Evolutionary conservation across 2,113 vertebrate species (phyloP).

Genomic region (Xyliphius kryptos): DNA sequence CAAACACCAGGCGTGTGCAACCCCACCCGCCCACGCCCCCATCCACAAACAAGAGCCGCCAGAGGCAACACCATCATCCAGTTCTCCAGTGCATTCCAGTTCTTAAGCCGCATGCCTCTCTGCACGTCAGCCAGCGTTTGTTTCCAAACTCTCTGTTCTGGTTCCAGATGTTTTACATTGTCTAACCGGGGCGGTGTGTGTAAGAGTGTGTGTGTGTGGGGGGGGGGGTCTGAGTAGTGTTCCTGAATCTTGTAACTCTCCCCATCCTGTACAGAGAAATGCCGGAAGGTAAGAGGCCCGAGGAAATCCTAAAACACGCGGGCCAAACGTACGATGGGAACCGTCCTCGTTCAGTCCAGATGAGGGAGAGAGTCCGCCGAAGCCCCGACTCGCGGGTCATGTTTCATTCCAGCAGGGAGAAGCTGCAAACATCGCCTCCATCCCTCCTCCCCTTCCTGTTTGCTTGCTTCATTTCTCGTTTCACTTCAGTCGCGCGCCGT

Average conservation of each 20-base stretch:
- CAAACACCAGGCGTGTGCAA: conserved; percentile 8
- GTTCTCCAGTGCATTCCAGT: conserved; percentile 13
- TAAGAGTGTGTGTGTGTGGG: conserved; percentile 31
- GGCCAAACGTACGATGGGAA: conserved; percentile 24
- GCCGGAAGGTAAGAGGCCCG: conserved; percentile 46
- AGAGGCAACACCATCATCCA: conserved; percentile 9
- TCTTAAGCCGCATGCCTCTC: conserved; percentile 46
- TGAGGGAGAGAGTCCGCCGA: too few species aligned
- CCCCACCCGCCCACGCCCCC: background rate
- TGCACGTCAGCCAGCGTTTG: conserved; percentile 52
- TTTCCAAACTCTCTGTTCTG: conserved; percentile 58
- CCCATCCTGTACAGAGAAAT: conserved; percentile 40
- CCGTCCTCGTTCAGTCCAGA: conserved; percentile 23
- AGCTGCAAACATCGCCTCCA: conserved; percentile 44
- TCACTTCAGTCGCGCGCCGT: conserved; percentile 7
- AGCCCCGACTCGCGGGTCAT: too few species aligned
- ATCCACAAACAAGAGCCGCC: background rate
- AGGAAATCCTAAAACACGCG: conserved; percentile 29
- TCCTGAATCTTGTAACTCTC: too few species aligned
- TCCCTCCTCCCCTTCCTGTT: conserved; percentile 6
- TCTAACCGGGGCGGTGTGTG: conserved; percentile 38
- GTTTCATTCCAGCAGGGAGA: conserved; percentile 15
- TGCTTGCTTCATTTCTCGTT: too few species aligned
- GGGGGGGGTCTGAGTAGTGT: too few species aligned
- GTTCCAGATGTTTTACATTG: conserved; percentile 70